phyloP scores from a whole-genome alignment of 2,888 invertebrate genomes.

The Selenia dentaria region DNA sequence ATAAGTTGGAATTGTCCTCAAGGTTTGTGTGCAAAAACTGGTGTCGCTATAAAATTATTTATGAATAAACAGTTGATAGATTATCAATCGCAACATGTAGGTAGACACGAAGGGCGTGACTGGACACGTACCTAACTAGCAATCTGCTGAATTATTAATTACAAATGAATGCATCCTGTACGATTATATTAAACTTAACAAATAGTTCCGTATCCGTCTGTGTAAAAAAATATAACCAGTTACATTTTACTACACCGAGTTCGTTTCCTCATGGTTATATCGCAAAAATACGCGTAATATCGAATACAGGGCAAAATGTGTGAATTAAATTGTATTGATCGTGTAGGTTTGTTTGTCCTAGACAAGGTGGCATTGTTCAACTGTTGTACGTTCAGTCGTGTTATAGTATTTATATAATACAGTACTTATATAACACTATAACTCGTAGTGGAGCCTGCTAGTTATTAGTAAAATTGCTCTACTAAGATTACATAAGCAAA shows the following conservation, averaged over 20 bases:
- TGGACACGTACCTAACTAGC: conserved; percentile 24
- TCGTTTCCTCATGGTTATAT: neutral
- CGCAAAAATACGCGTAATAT: neutral
- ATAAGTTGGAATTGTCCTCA: no score
- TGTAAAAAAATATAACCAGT: conserved; percentile 9
- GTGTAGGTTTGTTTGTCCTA: neutral
- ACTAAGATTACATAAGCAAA: no score
- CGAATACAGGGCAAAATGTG: neutral
- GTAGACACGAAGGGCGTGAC: conserved; percentile 39
- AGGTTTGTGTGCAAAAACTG: no score
- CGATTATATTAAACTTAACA: conserved; percentile 36
- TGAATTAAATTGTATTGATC: neutral
- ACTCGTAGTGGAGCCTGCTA: no score
- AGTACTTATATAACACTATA: no score
- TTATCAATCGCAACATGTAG: conserved; percentile 13
- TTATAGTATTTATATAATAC: no score
- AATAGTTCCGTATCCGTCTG: conserved; percentile 54
- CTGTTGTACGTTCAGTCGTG: no score
- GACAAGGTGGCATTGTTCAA: neutral
- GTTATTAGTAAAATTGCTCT: no score
- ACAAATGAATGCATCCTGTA: conserved; percentile 47
- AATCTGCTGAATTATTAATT: conserved; percentile 37
- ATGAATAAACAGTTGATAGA: conserved; percentile 1
- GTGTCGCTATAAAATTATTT: no score
- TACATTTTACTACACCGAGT: neutral